These are phyloP conservation scores for Pseudoatta argentina DNA, from an alignment of 1,140 invertebrate species.

Conservation along the genomic window DNA sequence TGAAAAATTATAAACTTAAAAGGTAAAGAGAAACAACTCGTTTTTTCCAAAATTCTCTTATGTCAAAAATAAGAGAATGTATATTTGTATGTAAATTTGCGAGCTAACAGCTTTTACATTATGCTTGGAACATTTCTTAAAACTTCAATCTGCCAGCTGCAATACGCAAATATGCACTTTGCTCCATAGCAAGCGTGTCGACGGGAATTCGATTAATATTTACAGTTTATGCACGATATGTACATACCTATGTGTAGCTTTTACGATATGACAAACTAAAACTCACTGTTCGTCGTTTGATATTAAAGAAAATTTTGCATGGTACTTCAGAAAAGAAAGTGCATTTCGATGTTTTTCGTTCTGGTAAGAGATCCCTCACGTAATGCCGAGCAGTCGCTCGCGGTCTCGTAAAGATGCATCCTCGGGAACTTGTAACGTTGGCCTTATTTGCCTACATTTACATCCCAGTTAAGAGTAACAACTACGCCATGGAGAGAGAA, in stretches of 20 bases:
- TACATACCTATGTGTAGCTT: constrained; percentile 26
- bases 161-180: constrained; percentile 18
- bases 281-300: constrained; percentile 30
- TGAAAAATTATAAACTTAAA: neutral
- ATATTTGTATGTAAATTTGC: neutral
- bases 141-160: neutral
- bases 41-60: neutral
- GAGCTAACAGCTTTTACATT: neutral
- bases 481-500: constrained; percentile 19
- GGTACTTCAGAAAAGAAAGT: constrained; percentile 68
- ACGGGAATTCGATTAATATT: constrained; percentile 68
- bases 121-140: neutral
- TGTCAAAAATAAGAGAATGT: neutral
- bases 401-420: constrained; percentile 39
- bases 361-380: constrained; percentile 36
- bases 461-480: constrained; percentile 47
- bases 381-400: constrained; percentile 1
- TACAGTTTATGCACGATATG: constrained; percentile 53
- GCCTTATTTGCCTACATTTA: constrained; percentile 59
- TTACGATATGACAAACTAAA: constrained; percentile 47
- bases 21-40: neutral
- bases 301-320: constrained; percentile 46
- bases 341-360: constrained; percentile 61
- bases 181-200: neutral
- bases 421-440: constrained; percentile 34